A percentile compares a stretch with the other conserved stretches of the same genome.
phyloP scores from a whole-genome alignment of 2,113 vertebrate genomes.

The Chlamydotis undulata region DNA sequence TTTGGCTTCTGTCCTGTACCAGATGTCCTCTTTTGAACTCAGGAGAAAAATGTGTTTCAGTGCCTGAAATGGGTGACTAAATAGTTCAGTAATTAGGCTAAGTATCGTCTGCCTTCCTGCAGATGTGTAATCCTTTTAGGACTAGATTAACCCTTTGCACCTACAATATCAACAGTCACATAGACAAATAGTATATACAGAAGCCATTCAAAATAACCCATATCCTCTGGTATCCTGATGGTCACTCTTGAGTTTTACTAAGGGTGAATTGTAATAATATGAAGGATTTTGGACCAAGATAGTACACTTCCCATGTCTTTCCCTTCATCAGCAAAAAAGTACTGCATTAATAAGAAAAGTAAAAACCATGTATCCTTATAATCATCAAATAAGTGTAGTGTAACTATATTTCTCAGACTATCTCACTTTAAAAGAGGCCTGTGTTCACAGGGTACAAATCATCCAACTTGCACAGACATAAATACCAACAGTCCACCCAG shows the following conservation, averaged over 20 bases:
- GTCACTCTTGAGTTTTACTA: neutral
- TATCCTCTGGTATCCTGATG: neutral
- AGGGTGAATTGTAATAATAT: neutral
- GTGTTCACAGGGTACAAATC: neutral
- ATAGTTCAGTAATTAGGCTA: neutral
- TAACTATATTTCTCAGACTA: neutral
- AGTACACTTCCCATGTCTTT: neutral
- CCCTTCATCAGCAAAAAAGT: neutral
- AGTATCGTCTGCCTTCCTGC: neutral
- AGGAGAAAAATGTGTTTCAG: neutral
- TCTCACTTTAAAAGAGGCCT: neutral
- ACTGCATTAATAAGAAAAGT: neutral
- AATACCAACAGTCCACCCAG: neutral
- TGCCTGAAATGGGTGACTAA: neutral
- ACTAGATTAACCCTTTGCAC: neutral
- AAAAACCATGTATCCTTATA: neutral
- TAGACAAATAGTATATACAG: neutral
- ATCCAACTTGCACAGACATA: neutral
- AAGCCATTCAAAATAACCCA: neutral
- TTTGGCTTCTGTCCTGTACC: neutral
- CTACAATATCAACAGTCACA: neutral
- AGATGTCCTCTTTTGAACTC: neutral
- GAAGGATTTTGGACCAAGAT: conserved; percentile 1
- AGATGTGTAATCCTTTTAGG: neutral
- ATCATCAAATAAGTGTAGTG: neutral